These are phyloP conservation scores for Heteractis magnifica DNA, from an alignment of 92 coral and sea anemone species.

Conservation along the genomic window DNA sequence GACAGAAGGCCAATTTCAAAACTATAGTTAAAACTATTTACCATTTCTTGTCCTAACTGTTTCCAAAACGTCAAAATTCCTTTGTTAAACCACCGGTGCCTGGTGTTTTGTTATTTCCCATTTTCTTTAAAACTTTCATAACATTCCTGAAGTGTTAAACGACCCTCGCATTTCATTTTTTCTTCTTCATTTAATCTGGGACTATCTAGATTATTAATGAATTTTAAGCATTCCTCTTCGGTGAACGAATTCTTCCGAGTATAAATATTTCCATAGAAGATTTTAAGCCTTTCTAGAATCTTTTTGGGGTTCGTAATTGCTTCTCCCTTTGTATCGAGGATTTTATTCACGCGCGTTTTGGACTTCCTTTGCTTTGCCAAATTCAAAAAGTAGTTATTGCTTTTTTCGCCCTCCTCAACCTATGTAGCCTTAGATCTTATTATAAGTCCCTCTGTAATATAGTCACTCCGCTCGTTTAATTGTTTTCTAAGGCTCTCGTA, in stretches of 20 bases:
- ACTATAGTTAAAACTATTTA: neutral
- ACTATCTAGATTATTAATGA: neutral
- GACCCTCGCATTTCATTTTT: neutral
- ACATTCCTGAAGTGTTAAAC: neutral
- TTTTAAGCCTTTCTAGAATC: neutral
- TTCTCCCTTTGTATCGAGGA: neutral
- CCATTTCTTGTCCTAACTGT: neutral
- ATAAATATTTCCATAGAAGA: neutral
- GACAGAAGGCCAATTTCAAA: too few relatives aligned
- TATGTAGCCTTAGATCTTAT: neutral
- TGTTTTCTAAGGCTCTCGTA: neutral
- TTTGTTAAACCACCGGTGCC: conserved; percentile 2
- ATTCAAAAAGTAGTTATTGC: neutral
- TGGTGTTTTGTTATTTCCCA: conserved; percentile 7
- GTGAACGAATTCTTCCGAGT: neutral
- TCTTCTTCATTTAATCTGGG: neutral
- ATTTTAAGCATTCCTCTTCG: neutral
- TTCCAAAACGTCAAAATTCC: conserved; percentile 2
- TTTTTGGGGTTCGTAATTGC: neutral
- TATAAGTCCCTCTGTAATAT: neutral
- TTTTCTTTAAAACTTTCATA: neutral
- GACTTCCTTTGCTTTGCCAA: neutral
- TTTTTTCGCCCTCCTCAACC: conserved; percentile 8
- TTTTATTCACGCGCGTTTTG: neutral
- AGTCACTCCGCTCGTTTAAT: neutral